Conservation (phyloP, 2,888 invertebrate genomes). For the Ornithoptera alexandrae region DNA sequence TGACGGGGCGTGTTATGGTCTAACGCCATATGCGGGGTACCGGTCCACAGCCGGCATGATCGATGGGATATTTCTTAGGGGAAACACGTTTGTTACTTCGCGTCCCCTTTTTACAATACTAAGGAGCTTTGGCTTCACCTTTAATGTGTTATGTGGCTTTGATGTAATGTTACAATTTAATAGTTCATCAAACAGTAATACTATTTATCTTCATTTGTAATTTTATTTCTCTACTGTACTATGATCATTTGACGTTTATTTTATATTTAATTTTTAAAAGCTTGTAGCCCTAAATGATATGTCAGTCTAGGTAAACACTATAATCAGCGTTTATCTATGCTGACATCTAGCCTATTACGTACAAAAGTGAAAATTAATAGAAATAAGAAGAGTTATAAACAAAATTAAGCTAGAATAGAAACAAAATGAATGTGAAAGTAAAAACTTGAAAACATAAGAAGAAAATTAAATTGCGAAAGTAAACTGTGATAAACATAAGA, state of each 20-base stretch:
- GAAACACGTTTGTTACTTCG: slow-evolving; percentile 16
- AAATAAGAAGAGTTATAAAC: too few relatives aligned
- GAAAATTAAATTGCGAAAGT: too few relatives aligned
- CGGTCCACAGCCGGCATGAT: slow-evolving; percentile 16
- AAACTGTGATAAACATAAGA: too few relatives aligned
- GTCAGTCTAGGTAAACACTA: neutral
- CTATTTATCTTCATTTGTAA: neutral
- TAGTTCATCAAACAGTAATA: neutral
- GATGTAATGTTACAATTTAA: neutral
- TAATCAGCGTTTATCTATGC: too few relatives aligned
- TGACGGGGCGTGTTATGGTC: slow-evolving; percentile 18
- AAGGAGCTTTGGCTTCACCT: slow-evolving; percentile 6
- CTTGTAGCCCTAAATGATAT: neutral
- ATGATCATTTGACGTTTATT: neutral
- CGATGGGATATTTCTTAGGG: slow-evolving; percentile 19
- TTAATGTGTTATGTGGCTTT: slow-evolving; percentile 4
- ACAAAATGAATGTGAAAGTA: too few relatives aligned
- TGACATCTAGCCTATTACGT: too few relatives aligned
- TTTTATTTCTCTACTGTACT: neutral
- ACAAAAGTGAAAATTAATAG: too few relatives aligned
- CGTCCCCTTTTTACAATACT: slow-evolving; percentile 5
- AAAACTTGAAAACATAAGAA: too few relatives aligned
- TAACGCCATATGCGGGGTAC: slow-evolving; percentile 19
- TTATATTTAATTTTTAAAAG: neutral
- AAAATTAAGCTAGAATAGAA: too few relatives aligned